phyloP scores from a whole-genome alignment of 2,888 invertebrate genomes.

The Tuberolachnus salignus region DNA sequence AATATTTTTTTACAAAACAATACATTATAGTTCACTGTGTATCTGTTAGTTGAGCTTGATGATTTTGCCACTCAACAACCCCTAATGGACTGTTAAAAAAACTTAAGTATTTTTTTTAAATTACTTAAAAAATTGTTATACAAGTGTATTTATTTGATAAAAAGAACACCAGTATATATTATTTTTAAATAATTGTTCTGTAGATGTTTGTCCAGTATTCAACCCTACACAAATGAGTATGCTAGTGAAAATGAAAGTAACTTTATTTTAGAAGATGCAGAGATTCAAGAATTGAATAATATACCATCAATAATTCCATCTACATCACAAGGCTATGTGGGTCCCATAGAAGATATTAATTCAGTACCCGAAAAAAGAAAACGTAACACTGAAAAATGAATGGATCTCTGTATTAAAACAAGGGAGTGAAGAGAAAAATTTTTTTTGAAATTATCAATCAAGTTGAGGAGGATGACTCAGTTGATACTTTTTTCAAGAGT shows the following conservation, averaged over 20 bases:
- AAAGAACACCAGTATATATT: neutral
- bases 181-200: neutral
- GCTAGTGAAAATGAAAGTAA: neutral
- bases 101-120: too few relatives aligned
- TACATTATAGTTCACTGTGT: too few relatives aligned
- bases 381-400: neutral
- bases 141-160: too few relatives aligned
- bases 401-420: neutral
- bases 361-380: neutral
- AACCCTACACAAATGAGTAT: neutral
- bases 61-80: too few relatives aligned
- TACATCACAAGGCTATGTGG: neutral
- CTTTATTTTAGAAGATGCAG: neutral
- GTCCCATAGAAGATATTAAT: neutral
- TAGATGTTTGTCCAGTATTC: neutral
- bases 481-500: constrained; percentile 11
- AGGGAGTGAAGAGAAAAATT: neutral
- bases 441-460: neutral
- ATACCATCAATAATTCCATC: neutral
- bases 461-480: neutral
- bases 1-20: too few relatives aligned
- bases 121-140: too few relatives aligned
- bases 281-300: neutral
- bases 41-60: too few relatives aligned
- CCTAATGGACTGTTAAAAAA: too few relatives aligned